phyloP scores from a whole-genome alignment of 2,888 invertebrate genomes.

The Protodeltote pygarga region DNA sequence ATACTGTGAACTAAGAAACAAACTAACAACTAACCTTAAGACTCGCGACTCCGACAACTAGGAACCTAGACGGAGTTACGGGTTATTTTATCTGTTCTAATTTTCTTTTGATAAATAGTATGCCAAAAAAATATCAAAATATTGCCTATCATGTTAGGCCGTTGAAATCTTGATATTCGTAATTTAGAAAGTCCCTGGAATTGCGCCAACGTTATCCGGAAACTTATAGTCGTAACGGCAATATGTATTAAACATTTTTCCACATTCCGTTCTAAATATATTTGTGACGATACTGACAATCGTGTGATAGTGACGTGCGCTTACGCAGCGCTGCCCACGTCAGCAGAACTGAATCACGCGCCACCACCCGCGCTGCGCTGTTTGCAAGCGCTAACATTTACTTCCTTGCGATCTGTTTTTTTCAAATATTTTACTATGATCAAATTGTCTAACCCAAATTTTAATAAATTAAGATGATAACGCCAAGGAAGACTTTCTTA shows the following conservation, averaged over 20 bases:
- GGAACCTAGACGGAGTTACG: no score
- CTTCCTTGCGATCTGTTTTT: slow-evolving; percentile 13
- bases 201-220: slow-evolving; percentile 73
- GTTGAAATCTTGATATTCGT: slow-evolving; percentile 44
- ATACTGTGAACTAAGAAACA: no score
- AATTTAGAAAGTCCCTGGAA: slow-evolving; percentile 63
- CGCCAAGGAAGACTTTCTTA: no score
- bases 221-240: slow-evolving; percentile 66
- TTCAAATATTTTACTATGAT: slow-evolving; percentile 4
- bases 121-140: slow-evolving; percentile 22
- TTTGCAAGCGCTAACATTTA: slow-evolving; percentile 13
- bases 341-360: slow-evolving; percentile 78
- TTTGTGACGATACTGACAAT: slow-evolving; percentile 67
- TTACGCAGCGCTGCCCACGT: slow-evolving; percentile 74
- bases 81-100: slow-evolving; percentile 10
- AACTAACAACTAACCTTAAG: no score
- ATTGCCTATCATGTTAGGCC: slow-evolving; percentile 22
- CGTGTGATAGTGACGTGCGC: slow-evolving; percentile 69
- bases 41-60: no score
- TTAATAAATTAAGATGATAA: background rate
- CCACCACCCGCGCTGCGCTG: slow-evolving; percentile 23
- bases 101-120: slow-evolving; percentile 12
- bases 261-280: slow-evolving; percentile 82
- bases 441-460: background rate
- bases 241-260: slow-evolving; percentile 67